Base-by-base conservation (phyloP, 2,113 vertebrate genomes). In the Equus quagga region DNA sequence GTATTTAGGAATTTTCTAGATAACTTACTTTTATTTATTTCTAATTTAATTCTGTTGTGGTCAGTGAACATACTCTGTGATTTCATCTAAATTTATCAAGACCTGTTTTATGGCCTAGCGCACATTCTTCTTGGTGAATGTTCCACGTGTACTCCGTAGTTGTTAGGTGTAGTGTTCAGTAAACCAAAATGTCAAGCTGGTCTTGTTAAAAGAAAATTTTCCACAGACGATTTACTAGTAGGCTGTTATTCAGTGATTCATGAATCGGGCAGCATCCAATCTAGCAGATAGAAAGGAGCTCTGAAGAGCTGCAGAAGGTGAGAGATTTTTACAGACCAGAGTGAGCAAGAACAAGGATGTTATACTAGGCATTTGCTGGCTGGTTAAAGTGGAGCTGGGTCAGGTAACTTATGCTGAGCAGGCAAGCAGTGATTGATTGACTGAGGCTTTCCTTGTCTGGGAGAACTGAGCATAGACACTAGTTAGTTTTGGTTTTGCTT, bases 121-220 rank as follows among this genome's bases (percentile, higher is more conserved):
- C 44, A 64, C 13, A 24, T 70, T 73, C 13, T 70, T 23, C 51
- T 62, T 78, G 41, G 36, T 56, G 49, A 76, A 31, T 49, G 24
- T 70, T 80, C 51, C 24, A 62, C 49, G 54, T 70, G 3, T 75
- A 75, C 36, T 64, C 58, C 56, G 58, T 21, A 73, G 24, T 67
- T 81, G 60, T 82, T 56, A 51, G 17, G 1, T 41, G 12, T 79
- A 12, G 33, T 67, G 49, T 89, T 70, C n/a, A 84, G 33, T 33
- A 93, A 73, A 78, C 70, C 18, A 64, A 91, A 76, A 51, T 89
- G 31, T 81, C 51, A 89, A 33, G 26, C 58, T 86, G 33, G 72
- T 89, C 49, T 80, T 91, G 49, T 79, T 67, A 90, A 90, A 80
- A 4, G 51, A 24, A 91, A 81, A 58, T 58, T 91, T 91, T 58